Base-by-base conservation (phyloP, 2,797 vertebrate species). In the Epinephelus coioides region DNA sequence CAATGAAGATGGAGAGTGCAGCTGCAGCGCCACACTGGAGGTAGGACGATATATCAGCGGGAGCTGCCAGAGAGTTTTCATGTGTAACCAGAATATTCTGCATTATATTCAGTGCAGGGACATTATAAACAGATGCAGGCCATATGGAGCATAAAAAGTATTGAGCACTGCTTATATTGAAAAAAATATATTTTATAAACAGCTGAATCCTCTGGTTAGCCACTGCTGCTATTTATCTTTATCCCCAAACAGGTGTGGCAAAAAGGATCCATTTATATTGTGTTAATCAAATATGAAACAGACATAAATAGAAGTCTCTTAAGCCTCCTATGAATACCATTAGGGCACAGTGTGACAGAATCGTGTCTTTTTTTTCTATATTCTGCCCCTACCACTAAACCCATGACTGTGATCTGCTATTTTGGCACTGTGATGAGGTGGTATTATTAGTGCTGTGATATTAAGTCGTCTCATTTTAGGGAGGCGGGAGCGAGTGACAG, bases 401-500 rank as follows among this genome's bases (percentile, higher is more conserved):
- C 76, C 61, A 18, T 55, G 67, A 75, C 76, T 89, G 70, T 86
- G 85, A 88, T 86, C 76, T 87, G 76, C 81, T 82, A 78, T 83
- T 82, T 79, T 90, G 92, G 87, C 86, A 73, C 66, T 17, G 75
- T 71, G 82, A 89, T 83, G 87, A 91, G 84, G 75, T 72, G 80
- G 84, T 89, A 89, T 89, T 92, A 91, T 86, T 89, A 89, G 80
- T 43, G 73, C 65, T 70, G 27, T 71, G 76, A 86, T 90, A 93
- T 94, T 91, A 92, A 92, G 90, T 86, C 82, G 67, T 92, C 86
- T 89, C 81, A 67, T 88, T 92, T 87, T 68, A 56, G 60, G 50
- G 63, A 81, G 91, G 87, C 67, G 66, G 84, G 76, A 30, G 50
- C 84, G 50, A 94, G 82, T 92, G 93, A 92, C 92, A 94, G 91